Evolutionary conservation across 2,113 vertebrate genomes (phyloP).

Genomic region (Anoura caudifer): DNA sequence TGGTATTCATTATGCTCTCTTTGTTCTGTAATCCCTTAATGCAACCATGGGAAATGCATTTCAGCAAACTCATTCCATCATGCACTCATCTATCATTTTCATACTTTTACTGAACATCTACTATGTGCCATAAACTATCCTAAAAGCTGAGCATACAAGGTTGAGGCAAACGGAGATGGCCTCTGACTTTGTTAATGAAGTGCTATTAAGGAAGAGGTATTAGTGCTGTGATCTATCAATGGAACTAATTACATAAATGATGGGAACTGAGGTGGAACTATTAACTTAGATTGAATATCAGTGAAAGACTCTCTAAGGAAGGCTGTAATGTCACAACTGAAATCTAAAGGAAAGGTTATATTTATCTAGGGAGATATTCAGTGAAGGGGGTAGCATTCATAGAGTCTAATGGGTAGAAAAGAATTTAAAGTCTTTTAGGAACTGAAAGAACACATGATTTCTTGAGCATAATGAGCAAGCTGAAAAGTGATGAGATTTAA

Average conservation of each 20-base stretch:
- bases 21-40: not conserved
- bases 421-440: not conserved
- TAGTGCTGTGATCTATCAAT: not conserved
- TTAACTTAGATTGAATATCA: not conserved
- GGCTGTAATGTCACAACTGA: not conserved
- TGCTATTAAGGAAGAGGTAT: not conserved
- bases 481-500: not conserved
- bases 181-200: not conserved
- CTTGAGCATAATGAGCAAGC: not conserved
- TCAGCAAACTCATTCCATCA: not conserved
- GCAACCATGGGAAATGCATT: not conserved
- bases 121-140: not conserved
- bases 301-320: not conserved
- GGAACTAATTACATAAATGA: not conserved
- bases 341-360: not conserved
- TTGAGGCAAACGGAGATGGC: not conserved
- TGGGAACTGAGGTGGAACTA: not conserved
- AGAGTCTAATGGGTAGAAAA: not conserved
- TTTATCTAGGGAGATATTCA: not conserved
- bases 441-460: not conserved
- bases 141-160: not conserved
- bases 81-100: not conserved
- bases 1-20: not conserved
- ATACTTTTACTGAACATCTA: not conserved
- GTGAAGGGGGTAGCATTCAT: not conserved